Evolutionary conservation across 2,888 invertebrate species (phyloP).

Genomic region (Anodontia alba): DNA sequence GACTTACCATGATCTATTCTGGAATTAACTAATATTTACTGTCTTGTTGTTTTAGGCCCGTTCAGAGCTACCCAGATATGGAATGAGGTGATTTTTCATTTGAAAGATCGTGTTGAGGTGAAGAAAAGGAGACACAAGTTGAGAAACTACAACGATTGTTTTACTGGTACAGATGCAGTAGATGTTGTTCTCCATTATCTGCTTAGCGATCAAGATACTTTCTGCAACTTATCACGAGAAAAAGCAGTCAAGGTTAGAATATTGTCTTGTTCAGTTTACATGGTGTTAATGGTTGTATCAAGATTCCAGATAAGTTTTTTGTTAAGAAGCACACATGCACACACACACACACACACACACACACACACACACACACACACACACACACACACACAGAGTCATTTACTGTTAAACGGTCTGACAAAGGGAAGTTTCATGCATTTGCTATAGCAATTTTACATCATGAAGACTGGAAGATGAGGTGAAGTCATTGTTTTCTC

Average conservation of each 20-base stretch:
- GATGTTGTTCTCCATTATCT: conserved; percentile 81
- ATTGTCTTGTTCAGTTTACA: too few relatives aligned
- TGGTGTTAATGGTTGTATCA: background rate
- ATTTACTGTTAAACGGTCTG: too few relatives aligned
- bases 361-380: too few relatives aligned
- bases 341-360: too few relatives aligned
- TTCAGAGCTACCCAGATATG: conserved; percentile 83
- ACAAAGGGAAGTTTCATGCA: too few relatives aligned
- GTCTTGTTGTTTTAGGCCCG: conserved; percentile 68
- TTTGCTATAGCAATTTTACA: too few relatives aligned
- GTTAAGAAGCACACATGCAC: too few relatives aligned
- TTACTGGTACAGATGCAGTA: conserved; percentile 82
- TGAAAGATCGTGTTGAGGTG: conserved; percentile 79
- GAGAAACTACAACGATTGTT: conserved; percentile 79
- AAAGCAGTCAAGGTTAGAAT: conserved; percentile 82
- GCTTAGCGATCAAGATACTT: conserved; percentile 75
- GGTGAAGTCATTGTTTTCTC: too few relatives aligned
- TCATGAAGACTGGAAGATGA: too few relatives aligned
- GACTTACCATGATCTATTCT: too few relatives aligned
- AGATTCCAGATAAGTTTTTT: background rate
- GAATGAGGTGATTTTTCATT: conserved; percentile 81
- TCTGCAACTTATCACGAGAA: conserved; percentile 78
- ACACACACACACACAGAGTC: too few relatives aligned
- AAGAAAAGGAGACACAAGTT: conserved; percentile 79
- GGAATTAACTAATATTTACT: too few relatives aligned